Percentiles rank a stretch among this genome's conserved stretches.
Evolutionary conservation across 2,797 vertebrate species (phyloP).

Genomic region (Notolepis coatsorum): DNA sequence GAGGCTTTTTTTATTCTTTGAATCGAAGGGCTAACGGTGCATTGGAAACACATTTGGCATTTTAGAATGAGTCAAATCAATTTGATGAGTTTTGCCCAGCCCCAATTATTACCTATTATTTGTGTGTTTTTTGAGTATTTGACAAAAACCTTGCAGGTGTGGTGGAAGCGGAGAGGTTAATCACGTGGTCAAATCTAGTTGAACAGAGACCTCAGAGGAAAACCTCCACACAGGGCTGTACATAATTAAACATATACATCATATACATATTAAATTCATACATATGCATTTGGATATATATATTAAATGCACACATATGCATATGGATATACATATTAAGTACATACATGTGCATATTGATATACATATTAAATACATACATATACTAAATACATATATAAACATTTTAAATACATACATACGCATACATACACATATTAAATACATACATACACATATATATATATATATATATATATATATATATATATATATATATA

Average conservation of each 20-base stretch:
- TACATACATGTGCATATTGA: too few species aligned
- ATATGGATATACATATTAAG: not conserved
- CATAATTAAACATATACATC: constrained; percentile 25
- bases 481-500: constrained; percentile 30
- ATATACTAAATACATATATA: too few species aligned
- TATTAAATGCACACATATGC: not conserved
- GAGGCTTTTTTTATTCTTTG: constrained; percentile 1
- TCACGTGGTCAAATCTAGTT: too few species aligned
- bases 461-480: constrained; percentile 18
- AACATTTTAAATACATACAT: not conserved
- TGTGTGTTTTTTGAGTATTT: not conserved
- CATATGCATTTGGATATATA: constrained; percentile 33
- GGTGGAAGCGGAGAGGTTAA: too few species aligned
- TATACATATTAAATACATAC: constrained; percentile 21
- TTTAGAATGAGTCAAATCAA: not conserved
- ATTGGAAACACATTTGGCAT: not conserved
- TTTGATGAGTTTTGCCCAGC: too few species aligned
- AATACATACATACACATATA: constrained; percentile 5
- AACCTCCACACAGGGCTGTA: constrained; percentile 17
- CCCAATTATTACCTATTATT: constrained; percentile 18
- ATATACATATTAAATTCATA: not conserved
- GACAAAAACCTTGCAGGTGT: too few species aligned
- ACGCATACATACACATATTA: constrained; percentile 34
- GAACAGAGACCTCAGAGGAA: too few species aligned
- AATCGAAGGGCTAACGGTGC: constrained; percentile 4